Evolutionary conservation across 2,888 invertebrate genomes (phyloP).

Genomic region (Chloromyia formosa): DNA sequence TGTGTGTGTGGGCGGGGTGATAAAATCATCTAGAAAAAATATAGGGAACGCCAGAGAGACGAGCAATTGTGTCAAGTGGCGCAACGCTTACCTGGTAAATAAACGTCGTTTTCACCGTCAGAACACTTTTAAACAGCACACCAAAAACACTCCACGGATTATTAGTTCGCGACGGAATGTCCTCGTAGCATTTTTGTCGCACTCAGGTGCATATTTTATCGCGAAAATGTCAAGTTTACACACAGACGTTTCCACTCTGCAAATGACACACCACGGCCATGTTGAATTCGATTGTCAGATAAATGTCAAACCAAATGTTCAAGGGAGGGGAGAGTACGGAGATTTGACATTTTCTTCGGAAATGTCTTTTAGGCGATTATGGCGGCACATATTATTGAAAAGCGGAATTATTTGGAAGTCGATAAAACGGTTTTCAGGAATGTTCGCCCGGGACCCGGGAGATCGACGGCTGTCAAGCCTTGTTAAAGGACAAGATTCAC

Average conservation of each 20-base stretch:
- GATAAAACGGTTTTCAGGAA: not conserved
- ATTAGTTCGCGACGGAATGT: slow-evolving; percentile 34
- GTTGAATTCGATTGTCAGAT: slow-evolving; percentile 41
- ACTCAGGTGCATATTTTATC: slow-evolving; percentile 40
- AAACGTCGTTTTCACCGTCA: slow-evolving; percentile 2
- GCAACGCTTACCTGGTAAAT: slow-evolving; percentile 38
- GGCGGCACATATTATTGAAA: not conserved
- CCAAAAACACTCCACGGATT: slow-evolving; percentile 8
- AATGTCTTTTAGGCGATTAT: not conserved
- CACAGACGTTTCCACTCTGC: slow-evolving; percentile 45
- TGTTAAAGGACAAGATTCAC: too few relatives aligned
- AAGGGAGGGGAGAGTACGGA: not conserved
- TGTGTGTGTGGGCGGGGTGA: slow-evolving; percentile 48
- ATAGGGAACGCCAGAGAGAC: not conserved
- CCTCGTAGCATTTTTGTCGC: slow-evolving; percentile 7
- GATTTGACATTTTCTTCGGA: not conserved
- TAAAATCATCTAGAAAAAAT: slow-evolving; percentile 45
- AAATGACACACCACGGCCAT: slow-evolving; percentile 48
- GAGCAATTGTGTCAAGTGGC: slow-evolving; percentile 15
- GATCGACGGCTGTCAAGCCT: too few relatives aligned
- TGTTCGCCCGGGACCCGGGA: not conserved
- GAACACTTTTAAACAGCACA: slow-evolving; percentile 24
- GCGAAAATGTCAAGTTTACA: slow-evolving; percentile 42
- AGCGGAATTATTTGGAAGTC: not conserved
- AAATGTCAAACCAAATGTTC: slow-evolving; percentile 5